phyloP scores from a whole-genome alignment of 1,140 invertebrate species.

The Muscidifurax raptorellus region DNA sequence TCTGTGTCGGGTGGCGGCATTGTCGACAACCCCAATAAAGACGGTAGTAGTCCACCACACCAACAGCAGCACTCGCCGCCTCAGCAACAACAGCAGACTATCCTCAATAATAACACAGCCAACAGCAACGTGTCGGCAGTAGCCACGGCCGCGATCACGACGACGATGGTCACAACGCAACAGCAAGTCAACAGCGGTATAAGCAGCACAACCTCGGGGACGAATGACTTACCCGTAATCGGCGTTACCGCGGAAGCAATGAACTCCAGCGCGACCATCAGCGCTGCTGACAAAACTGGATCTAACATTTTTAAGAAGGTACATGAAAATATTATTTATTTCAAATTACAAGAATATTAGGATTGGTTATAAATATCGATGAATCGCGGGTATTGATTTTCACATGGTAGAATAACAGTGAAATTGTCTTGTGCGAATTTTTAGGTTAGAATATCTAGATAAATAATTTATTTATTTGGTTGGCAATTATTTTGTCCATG shows the following conservation, averaged over 20 bases:
- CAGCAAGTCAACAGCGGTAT: slow-evolving; percentile 69
- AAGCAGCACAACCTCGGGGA: slow-evolving; percentile 62
- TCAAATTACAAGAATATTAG: not conserved
- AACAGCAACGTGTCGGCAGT: slow-evolving; percentile 65
- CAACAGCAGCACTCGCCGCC: slow-evolving; percentile 67
- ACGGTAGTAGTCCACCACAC: slow-evolving; percentile 44
- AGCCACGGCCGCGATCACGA: not conserved
- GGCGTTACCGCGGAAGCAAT: slow-evolving; percentile 68
- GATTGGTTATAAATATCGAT: slow-evolving; percentile 23
- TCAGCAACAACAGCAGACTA: slow-evolving; percentile 64
- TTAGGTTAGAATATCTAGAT: not conserved
- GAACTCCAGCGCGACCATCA: slow-evolving; percentile 69
- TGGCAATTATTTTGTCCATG: too few species aligned
- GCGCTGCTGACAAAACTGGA: slow-evolving; percentile 71
- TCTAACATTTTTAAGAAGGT: slow-evolving; percentile 79
- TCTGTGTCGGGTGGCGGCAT: slow-evolving; percentile 55
- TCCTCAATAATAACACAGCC: slow-evolving; percentile 75
- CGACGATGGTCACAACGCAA: slow-evolving; percentile 48
- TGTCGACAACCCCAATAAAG: slow-evolving; percentile 1
- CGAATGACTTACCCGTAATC: slow-evolving; percentile 64
- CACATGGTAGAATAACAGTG: too few species aligned
- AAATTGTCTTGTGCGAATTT: not conserved
- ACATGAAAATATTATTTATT: slow-evolving; percentile 44
- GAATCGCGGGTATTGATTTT: too few species aligned
- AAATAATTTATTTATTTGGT: not conserved